These are phyloP conservation scores for Alces alces DNA, from an alignment of 2,113 vertebrate genomes.

Conservation along the genomic window DNA sequence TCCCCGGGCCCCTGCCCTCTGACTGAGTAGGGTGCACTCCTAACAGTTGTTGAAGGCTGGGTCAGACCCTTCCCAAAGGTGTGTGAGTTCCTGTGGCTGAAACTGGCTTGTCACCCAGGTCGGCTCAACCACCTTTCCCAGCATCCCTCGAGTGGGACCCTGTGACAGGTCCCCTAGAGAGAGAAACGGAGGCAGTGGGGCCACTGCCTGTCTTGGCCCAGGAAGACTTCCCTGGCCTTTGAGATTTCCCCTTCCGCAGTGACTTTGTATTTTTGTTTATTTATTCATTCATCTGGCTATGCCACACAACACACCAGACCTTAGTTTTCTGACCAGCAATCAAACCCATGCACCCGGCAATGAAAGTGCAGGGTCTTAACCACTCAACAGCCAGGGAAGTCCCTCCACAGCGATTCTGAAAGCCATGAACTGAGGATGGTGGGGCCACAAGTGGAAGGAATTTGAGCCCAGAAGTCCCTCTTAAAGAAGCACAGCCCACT, in stretches of 20 bases:
- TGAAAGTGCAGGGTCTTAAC: neutral
- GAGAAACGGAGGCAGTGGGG: neutral
- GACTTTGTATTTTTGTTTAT: neutral
- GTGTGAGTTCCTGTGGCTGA: neutral
- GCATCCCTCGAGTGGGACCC: neutral
- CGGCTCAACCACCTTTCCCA: neutral
- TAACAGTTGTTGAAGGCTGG: neutral
- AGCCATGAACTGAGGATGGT: neutral
- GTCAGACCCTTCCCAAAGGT: neutral
- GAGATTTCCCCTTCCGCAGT: neutral
- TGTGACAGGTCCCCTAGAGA: neutral
- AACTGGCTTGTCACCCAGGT: neutral
- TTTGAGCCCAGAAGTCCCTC: neutral
- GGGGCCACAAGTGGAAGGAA: neutral
- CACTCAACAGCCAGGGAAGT: neutral
- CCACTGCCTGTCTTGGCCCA: neutral
- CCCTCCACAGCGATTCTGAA: neutral
- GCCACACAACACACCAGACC: neutral
- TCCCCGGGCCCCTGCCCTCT: neutral
- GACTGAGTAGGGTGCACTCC: neutral
- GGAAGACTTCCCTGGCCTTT: neutral
- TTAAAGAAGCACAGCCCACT: neutral
- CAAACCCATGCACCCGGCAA: neutral
- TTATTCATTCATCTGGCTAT: neutral
- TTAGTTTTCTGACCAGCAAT: neutral